These are phyloP conservation scores for Saguinus oedipus DNA, from an alignment of 2,797 vertebrate species.

Conservation along the genomic window DNA sequence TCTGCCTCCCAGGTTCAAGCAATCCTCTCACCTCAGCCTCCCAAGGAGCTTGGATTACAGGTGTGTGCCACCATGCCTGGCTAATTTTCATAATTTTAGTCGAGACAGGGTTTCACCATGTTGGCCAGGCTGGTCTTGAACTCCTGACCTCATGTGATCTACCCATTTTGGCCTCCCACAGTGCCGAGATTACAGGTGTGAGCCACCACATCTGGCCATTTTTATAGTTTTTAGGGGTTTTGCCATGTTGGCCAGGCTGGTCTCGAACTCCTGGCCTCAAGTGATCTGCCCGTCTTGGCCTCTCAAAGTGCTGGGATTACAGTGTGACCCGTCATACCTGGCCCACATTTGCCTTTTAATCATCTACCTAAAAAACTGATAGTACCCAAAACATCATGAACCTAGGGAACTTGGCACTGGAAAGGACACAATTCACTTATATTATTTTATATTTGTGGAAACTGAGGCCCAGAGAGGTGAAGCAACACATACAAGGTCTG, in stretches of 20 bases:
- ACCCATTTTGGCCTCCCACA: not conserved
- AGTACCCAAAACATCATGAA: not conserved
- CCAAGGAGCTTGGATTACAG: not conserved
- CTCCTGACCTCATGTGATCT: not conserved
- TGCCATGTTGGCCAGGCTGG: not conserved
- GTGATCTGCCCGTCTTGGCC: accelerated
- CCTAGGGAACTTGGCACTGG: not conserved
- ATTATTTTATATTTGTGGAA: not conserved
- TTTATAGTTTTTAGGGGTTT: not conserved
- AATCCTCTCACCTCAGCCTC: not conserved
- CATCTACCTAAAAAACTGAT: not conserved
- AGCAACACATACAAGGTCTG: not conserved
- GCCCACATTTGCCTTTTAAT: not conserved
- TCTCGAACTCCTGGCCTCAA: not conserved
- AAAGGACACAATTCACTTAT: not conserved
- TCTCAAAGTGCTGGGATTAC: not conserved
- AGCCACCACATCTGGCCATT: not conserved
- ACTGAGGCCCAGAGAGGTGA: not conserved
- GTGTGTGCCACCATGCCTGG: not conserved
- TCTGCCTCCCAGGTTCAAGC: not conserved
- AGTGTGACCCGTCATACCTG: accelerated
- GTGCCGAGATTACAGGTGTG: not conserved
- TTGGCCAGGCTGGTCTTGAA: not conserved
- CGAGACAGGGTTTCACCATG: not conserved
- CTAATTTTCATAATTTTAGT: not conserved